These are phyloP conservation scores for Chironomus riparius DNA, from an alignment of 2,888 invertebrate species.

Conservation along the genomic window DNA sequence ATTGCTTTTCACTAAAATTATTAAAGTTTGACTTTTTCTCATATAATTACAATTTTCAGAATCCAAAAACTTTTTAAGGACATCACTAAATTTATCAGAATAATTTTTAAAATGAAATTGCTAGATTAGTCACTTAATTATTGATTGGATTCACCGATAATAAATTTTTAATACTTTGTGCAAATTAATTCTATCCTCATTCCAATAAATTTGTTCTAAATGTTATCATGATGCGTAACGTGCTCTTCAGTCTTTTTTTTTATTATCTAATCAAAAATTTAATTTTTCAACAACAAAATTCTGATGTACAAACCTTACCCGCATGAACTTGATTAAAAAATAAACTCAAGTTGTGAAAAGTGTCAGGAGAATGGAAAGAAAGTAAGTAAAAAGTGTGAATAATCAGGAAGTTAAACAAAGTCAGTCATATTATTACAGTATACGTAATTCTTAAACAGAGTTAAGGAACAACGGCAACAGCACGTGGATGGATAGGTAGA, in stretches of 20 bases:
- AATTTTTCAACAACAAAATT: neutral
- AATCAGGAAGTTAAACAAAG: neutral
- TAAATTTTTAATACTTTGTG: neutral
- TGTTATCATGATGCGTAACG: neutral
- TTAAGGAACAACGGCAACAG: too few relatives aligned
- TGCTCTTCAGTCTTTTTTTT: neutral
- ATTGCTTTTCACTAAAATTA: too few relatives aligned
- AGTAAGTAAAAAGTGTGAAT: neutral
- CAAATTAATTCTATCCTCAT: neutral
- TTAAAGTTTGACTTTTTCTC: too few relatives aligned
- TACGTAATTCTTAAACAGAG: too few relatives aligned
- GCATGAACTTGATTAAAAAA: neutral
- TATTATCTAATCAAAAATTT: neutral
- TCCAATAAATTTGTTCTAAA: neutral
- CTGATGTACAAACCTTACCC: neutral
- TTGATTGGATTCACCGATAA: too few relatives aligned
- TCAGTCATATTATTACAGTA: neutral
- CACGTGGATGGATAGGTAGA: too few relatives aligned
- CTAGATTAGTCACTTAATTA: too few relatives aligned
- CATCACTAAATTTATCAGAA: too few relatives aligned
- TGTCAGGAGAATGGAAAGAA: too few relatives aligned
- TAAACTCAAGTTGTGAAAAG: neutral
- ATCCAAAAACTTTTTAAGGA: too few relatives aligned
- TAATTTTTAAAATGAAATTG: too few relatives aligned
- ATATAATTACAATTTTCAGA: too few relatives aligned